Evolutionary conservation across 2,888 invertebrate species (phyloP), one percentile per base, ranked within the genome.

Genomic region (Xanthostigma xanthostigma): DNA sequence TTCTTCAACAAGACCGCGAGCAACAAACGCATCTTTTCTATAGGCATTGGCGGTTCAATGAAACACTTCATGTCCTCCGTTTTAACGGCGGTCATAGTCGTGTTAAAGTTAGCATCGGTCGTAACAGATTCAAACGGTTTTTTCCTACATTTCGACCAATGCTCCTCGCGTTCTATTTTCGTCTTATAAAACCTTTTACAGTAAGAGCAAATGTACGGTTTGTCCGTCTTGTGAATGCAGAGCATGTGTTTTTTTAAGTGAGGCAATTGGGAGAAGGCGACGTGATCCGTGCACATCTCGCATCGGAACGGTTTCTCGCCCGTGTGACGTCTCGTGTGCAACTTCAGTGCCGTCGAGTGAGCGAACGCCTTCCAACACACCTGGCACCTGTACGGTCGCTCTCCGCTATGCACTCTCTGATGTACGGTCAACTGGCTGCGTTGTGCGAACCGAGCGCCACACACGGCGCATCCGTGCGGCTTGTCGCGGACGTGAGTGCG

Each of bases 171-270:
- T 45, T 86, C 79, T 43, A 70, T 77, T 65, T 88, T 89, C 35
- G 83, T 78, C 60, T 84, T 81, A 62, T 84, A 87, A 62, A 84
- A 86, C 43, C 74, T 71, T 35, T 77, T 72, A 63, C 90, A 90
- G 45, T 76, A 76, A 14, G 71, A 67, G 61, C 90, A 90, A 60
- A 81, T 78, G 60, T 89, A 90, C 0, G 87, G 83, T 55, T 85
- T 81, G 52, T 75, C 75, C 55, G 84, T 78, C 35, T 84, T 82
- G 63, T 90, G 90, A 48, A 90, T 86, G 58, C 84, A 84, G 52
- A 78, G 74, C 87, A 91, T 87, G 63, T 91, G 90, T 52, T 88
- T 85, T 65, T 90, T 90, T 65, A 90, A 77, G 60, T 90, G 90
- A 0, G 90, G 87, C 49, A 90, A 65, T 61, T 90, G 90, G 0